These are phyloP conservation scores for Rhombomys opimus DNA, from an alignment of 2,113 vertebrate species.

Conservation along the genomic window DNA sequence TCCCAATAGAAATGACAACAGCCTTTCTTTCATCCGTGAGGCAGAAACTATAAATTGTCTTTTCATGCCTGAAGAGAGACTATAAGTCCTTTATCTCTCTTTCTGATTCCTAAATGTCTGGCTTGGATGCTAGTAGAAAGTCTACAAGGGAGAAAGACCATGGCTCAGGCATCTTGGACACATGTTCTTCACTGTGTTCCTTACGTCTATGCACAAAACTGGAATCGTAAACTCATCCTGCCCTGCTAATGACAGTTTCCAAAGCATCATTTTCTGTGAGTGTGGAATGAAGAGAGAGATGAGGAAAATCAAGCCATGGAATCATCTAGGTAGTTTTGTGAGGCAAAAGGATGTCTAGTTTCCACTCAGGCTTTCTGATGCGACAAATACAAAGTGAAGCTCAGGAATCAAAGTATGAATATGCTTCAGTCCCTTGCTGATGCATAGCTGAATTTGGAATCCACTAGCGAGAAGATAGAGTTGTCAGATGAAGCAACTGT, in stretches of 20 bases:
- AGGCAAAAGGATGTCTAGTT: not conserved
- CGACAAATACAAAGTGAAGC: fast-evolving
- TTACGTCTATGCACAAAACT: not conserved
- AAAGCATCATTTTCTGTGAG: not conserved
- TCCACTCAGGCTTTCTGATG: not conserved
- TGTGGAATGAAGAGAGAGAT: not conserved
- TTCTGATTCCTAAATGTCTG: not conserved
- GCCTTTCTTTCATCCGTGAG: not conserved
- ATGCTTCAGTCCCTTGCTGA: not conserved
- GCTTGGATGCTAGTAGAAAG: not conserved
- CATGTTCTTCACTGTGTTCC: not conserved
- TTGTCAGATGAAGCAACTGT: not conserved
- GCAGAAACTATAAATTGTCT: not conserved
- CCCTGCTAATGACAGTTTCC: not conserved
- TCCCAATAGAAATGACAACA: not conserved
- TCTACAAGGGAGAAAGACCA: not conserved
- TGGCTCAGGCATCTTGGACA: fast-evolving
- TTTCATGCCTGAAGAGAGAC: not conserved
- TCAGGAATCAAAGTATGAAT: not conserved
- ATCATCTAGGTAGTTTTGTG: not conserved
- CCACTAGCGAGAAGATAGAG: not conserved
- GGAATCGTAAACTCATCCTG: not conserved
- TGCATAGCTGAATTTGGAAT: not conserved
- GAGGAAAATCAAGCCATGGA: not conserved
- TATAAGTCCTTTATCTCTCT: not conserved